Conservation (phyloP, 2,113 vertebrate species). For the Thoracochromis brauschi region DNA sequence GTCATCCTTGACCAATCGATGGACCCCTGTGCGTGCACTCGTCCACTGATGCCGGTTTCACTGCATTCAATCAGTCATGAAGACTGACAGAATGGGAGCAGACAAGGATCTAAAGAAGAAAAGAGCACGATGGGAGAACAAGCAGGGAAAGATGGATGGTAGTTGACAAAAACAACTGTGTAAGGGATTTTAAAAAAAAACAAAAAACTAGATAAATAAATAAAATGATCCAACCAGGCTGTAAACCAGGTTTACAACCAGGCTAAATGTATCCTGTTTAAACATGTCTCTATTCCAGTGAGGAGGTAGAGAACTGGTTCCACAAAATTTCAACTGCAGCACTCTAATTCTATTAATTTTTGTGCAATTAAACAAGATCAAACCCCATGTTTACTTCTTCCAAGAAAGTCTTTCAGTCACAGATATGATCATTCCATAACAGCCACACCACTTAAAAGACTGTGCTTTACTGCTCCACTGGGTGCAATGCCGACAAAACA, state of each 20-base stretch:
- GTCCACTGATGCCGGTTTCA: constrained; percentile 5
- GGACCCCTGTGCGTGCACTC: not conserved
- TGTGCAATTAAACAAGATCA: not conserved
- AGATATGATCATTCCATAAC: not conserved
- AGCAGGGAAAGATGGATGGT: not conserved
- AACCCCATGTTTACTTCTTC: not conserved
- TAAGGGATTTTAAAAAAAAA: not conserved
- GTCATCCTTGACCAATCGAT: constrained; percentile 78
- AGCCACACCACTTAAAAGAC: not conserved
- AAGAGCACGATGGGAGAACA: not conserved
- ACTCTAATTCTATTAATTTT: not conserved
- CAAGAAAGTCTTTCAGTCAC: not conserved
- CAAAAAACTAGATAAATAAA: not conserved
- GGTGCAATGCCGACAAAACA: not conserved
- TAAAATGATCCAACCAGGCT: not conserved
- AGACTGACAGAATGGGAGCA: constrained; percentile 18
- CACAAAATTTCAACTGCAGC: not conserved
- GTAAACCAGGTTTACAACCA: not conserved
- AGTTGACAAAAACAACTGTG: not conserved
- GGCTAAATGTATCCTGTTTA: not conserved
- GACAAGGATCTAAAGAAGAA: not conserved
- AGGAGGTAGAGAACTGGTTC: not conserved
- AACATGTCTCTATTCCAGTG: not conserved
- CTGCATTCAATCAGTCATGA: constrained; percentile 8
- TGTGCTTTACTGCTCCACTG: not conserved